These are phyloP conservation scores for Gouania willdenowi DNA, from an alignment of 2,797 vertebrate genomes.

Conservation along the genomic window DNA sequence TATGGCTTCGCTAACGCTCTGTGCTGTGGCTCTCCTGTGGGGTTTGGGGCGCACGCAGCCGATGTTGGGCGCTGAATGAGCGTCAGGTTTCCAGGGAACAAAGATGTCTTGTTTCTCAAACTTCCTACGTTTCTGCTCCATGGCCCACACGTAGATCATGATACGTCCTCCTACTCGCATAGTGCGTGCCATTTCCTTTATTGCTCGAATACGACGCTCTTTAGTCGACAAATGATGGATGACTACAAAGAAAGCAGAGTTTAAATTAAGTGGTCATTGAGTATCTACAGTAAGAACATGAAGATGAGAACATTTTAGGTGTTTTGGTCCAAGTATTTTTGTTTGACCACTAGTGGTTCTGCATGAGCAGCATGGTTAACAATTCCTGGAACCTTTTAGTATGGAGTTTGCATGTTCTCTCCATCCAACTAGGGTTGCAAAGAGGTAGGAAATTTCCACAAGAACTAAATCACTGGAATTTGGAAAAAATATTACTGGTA, in stretches of 20 bases:
- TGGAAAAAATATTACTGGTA: too few relatives aligned
- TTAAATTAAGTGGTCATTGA: too few relatives aligned
- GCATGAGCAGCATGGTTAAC: too few relatives aligned
- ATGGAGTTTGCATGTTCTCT: too few relatives aligned
- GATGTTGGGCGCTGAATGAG: conserved; percentile 37
- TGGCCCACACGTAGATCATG: conserved; percentile 85
- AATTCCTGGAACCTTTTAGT: too few relatives aligned
- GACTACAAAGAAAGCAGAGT: conserved; percentile 59
- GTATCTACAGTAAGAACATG: too few relatives aligned
- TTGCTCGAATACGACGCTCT: conserved; percentile 72
- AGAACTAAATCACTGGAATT: too few relatives aligned
- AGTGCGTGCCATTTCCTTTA: conserved; percentile 80
- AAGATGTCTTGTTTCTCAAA: conserved; percentile 85
- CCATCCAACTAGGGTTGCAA: too few relatives aligned
- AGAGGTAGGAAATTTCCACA: too few relatives aligned
- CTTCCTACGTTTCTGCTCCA: conserved; percentile 78
- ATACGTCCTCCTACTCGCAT: conserved; percentile 77
- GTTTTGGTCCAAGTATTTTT: too few relatives aligned
- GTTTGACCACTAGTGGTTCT: too few relatives aligned
- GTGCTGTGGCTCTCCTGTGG: conserved; percentile 39
- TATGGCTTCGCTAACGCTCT: conserved; percentile 51
- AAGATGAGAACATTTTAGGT: too few relatives aligned
- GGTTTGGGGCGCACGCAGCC: conserved; percentile 17
- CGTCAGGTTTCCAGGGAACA: conserved; percentile 79
- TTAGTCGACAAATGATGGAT: conserved; percentile 82